Percentiles rank a stretch among this genome's conserved stretches.
phyloP scores from a whole-genome alignment of 2,888 invertebrate species.

The Asteroscopus sphinx region DNA sequence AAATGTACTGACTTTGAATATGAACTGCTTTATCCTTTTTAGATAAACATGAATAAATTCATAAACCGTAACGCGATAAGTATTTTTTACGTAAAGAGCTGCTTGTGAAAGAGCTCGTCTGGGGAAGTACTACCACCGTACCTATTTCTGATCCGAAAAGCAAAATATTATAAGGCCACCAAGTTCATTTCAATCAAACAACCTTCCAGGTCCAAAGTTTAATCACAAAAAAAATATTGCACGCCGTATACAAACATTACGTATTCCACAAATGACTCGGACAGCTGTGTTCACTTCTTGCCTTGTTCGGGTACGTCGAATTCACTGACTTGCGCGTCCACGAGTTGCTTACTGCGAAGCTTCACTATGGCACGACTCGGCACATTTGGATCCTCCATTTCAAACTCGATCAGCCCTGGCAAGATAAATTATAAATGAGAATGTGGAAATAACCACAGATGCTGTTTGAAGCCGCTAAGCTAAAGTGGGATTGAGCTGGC shows the following conservation, averaged over 20 bases:
- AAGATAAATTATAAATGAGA: neutral
- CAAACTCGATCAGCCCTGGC: slow-evolving; percentile 85
- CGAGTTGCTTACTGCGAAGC: slow-evolving; percentile 86
- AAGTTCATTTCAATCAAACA: neutral
- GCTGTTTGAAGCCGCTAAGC: no score
- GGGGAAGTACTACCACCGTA: no score
- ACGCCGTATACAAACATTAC: neutral
- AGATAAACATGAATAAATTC: no score
- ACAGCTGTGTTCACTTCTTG: slow-evolving; percentile 64
- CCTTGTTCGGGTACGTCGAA: slow-evolving; percentile 79
- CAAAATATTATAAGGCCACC: no score
- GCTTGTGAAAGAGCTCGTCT: no score
- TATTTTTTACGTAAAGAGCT: no score
- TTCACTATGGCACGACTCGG: slow-evolving; percentile 87
- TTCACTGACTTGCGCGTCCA: slow-evolving; percentile 87
- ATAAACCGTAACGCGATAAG: no score
- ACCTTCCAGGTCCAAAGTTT: neutral
- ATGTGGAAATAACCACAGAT: neutral
- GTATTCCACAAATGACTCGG: slow-evolving; percentile 4
- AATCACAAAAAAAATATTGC: slow-evolving; percentile 26
- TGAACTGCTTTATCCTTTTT: no score
- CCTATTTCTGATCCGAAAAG: no score
- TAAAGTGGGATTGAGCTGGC: no score
- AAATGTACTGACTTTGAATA: no score
- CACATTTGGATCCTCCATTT: slow-evolving; percentile 87